phyloP scores from a whole-genome alignment of 1,140 invertebrate species.

The Daktulosphaira vitifoliae region DNA sequence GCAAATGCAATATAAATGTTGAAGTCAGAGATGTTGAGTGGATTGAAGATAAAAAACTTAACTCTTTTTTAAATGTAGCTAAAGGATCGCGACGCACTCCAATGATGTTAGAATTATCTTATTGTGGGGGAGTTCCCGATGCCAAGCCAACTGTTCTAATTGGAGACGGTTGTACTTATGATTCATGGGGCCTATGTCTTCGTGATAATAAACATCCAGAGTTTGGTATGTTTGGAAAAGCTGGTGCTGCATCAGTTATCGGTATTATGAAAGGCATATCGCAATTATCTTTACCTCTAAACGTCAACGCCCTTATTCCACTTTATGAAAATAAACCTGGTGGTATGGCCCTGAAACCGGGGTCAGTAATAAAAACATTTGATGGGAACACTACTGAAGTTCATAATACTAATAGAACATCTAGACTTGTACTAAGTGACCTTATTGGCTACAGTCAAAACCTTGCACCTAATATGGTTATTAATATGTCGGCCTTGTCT shows the following conservation, averaged over 20 bases:
- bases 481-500: too few relatives aligned
- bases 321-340: constrained; percentile 80
- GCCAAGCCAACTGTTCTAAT: constrained; percentile 41
- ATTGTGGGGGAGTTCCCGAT: constrained; percentile 38
- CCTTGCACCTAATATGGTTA: too few relatives aligned
- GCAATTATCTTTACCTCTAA: constrained; percentile 59
- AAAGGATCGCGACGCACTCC: constrained; percentile 49
- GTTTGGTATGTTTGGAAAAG: constrained; percentile 73
- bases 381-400: too few relatives aligned
- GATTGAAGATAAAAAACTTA: constrained; percentile 49
- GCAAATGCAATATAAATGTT: constrained; percentile 40
- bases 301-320: constrained; percentile 61
- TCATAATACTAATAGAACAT: too few relatives aligned
- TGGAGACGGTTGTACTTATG: constrained; percentile 80
- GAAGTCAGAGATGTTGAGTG: constrained; percentile 46
- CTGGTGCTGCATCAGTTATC: constrained; percentile 69
- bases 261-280: constrained; percentile 61
- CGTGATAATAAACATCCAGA: constrained; percentile 62
- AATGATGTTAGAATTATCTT: constrained; percentile 48
- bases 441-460: too few relatives aligned
- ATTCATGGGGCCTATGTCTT: constrained; percentile 76
- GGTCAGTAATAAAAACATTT: too few relatives aligned
- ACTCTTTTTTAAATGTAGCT: constrained; percentile 49
- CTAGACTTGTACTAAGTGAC: too few relatives aligned
- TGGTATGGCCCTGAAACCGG: too few relatives aligned